phyloP scores from a whole-genome alignment of 2,113 vertebrate genomes.

The Asarcornis scutulata region DNA sequence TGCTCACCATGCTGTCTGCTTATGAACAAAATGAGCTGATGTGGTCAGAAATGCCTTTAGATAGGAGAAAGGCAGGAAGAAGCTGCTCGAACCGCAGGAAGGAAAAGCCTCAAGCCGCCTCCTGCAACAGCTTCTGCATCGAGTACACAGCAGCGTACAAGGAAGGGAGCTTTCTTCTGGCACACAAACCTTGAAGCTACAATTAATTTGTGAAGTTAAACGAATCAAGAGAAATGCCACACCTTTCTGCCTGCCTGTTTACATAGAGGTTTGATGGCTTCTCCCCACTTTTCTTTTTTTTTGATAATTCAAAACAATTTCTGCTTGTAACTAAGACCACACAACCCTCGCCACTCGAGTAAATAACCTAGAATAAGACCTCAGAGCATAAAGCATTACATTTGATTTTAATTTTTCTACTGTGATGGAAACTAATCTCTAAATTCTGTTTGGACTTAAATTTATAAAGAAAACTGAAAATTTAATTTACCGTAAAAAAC shows the following conservation, averaged over 20 bases:
- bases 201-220: background rate
- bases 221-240: background rate
- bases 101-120: background rate
- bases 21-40: background rate
- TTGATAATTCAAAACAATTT: background rate
- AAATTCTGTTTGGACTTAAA: background rate
- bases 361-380: background rate
- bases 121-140: background rate
- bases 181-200: background rate
- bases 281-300: background rate
- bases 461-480: fast-evolving
- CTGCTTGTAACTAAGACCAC: background rate
- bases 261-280: background rate
- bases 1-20: background rate
- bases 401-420: background rate
- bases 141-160: fast-evolving
- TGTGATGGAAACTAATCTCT: background rate
- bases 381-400: fast-evolving
- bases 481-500: background rate
- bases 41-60: background rate
- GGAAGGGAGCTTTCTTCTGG: background rate
- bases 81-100: background rate
- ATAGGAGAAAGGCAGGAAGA: background rate
- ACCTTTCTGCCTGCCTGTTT: background rate
- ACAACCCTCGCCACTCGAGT: fast-evolving